Evolutionary conservation across 2,888 invertebrate species (phyloP), one percentile per base, ranked within the genome.

Genomic region (Ormyrus thymus): DNA sequence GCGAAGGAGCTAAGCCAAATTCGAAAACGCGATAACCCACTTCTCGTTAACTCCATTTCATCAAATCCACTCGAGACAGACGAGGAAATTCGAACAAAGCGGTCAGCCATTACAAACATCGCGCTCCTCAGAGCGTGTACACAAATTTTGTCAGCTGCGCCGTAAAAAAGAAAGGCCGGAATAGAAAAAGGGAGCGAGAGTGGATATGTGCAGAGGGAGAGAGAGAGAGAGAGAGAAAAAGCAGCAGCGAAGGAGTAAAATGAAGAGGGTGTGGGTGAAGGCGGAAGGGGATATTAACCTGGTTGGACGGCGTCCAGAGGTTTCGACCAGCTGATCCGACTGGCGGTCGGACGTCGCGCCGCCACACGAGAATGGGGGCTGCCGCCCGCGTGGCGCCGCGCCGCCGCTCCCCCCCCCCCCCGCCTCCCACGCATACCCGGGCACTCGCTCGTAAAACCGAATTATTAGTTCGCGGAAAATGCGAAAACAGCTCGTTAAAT

Each of bases 251-350:
- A 68, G 82, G 73, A 70, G 71, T 64, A 72, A 81, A 82, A 78
- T 81, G 73, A 80, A 78, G 70, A 77, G 66, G 74, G 80, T 62
- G 82, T 77, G 75, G 86, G 79, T 80, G 64, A 79, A 78, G 78
- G 81, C 81, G 79, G 85, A 81, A 81, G 72, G 78, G 83, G 82
- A 83, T 83, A 83, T 83, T 89, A 89, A 89, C 89, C 89, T 85
- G 88, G 88, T 89, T 89, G 89, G 89, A 88, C 86, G 84, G 75
- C 84, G 87, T 89, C 89, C 89, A 89, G 88, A 84, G 85, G 82
- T 82, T 84, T 80, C 84, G 83, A 87, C 85, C 89, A 89, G 89
- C 89, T 89, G 89, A 89, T 89, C 87, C 85, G 80, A 81, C 80
- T 74, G 79, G 80, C 83, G 82, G 78, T 74, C 82, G 72, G 81